Base-by-base conservation (phyloP, 2,888 invertebrate genomes). In the Platynereis dumerilii region DNA sequence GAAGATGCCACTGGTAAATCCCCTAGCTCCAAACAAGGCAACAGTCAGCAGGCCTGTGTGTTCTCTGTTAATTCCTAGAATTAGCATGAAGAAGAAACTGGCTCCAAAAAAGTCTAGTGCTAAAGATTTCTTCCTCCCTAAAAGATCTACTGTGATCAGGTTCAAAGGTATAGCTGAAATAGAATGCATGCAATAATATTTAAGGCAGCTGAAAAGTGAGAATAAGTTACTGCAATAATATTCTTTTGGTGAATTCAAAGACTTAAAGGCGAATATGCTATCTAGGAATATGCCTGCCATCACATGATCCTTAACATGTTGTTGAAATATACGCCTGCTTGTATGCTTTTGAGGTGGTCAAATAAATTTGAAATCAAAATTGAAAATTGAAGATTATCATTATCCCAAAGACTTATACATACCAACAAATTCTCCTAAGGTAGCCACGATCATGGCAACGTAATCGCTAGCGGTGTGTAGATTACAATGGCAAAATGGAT, bases 351-450 rank as follows among this genome's bases (percentile, higher is more conserved):
- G n/a, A n/a, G n/a, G n/a, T n/a, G n/a, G n/a, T n/a, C n/a, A n/a
- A n/a, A n/a, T n/a, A n/a, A n/a, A n/a, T n/a, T n/a, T n/a, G n/a
- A n/a, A n/a, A n/a, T n/a, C n/a, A n/a, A n/a, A n/a, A n/a, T n/a
- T n/a, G n/a, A n/a, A n/a, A n/a, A n/a, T n/a, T n/a, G n/a, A n/a
- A n/a, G n/a, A n/a, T n/a, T n/a, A n/a, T n/a, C n/a, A n/a, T n/a
- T n/a, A n/a, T n/a, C n/a, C n/a, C n/a, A n/a, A n/a, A n/a, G n/a
- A n/a, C n/a, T n/a, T n/a, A n/a, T n/a, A 63, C 76, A 71, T 69
- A 82, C 83, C 76, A 65, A 78, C 72, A 66, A 82, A 80, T 69
- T 83, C 83, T 65, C 83, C 83, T 15, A 82, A 64, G 1, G 83
- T 80, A n/a, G 82, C 78, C 15, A 81, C 55, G 22, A 83, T 78